phyloP scores from a whole-genome alignment of 2,888 invertebrate species.

The Odontothrips loti region DNA sequence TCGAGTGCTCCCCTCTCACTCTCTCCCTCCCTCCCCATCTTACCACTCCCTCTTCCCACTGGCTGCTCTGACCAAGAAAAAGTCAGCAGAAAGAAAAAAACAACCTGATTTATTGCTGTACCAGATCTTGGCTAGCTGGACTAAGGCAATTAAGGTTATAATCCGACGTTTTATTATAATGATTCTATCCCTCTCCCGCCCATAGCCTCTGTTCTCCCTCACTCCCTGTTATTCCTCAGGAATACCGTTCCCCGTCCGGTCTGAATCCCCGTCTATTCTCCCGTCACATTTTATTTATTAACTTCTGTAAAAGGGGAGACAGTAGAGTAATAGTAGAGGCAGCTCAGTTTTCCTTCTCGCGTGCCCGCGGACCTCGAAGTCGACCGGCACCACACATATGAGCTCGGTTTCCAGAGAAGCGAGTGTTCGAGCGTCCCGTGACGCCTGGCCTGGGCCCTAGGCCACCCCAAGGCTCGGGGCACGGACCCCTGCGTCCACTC shows the following conservation, averaged over 20 bases:
- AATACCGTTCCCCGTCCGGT: not conserved
- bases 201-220: not conserved
- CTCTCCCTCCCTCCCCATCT: not conserved
- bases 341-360: not conserved
- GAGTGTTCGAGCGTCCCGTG: too few species aligned
- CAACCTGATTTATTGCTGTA: slow-evolving; percentile 22
- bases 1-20: not conserved
- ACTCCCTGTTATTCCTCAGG: not conserved
- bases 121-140: slow-evolving; percentile 19
- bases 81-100: not conserved
- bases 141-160: slow-evolving; percentile 25
- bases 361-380: not conserved
- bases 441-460: too few species aligned
- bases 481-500: too few species aligned
- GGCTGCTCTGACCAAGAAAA: not conserved
- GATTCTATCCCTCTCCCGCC: not conserved
- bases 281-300: not conserved
- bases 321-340: not conserved
- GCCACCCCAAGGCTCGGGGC: too few species aligned
- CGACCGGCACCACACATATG: not conserved
- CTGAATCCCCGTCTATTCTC: not conserved
- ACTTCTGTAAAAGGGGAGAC: not conserved
- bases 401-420: too few species aligned
- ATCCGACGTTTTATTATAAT: slow-evolving; percentile 25
- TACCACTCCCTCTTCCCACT: not conserved